Evolutionary conservation across 2,113 vertebrate genomes (phyloP), one percentile per base, ranked within the genome.

Genomic region (Rousettus leschenaultii): DNA sequence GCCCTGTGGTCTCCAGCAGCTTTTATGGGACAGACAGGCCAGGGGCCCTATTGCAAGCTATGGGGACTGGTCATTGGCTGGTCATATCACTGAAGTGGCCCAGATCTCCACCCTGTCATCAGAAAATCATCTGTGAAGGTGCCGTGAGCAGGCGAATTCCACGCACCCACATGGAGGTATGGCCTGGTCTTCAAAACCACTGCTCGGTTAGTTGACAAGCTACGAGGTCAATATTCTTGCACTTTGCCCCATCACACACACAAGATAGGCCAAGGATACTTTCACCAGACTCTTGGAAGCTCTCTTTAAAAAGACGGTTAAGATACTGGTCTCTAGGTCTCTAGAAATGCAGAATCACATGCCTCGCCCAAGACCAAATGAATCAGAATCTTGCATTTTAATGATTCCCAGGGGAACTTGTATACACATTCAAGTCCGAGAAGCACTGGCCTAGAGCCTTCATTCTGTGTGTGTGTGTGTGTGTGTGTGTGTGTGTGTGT

Each of bases 351-450:
- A 83, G 51, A 83, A 12, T 43, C 22, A 2, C 61, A 53, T 4
- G 61, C n/a, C 51, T 21, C 30, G 51, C 21, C n/a, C 12, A 40
- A 68, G 59, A 59, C 28, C 33, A 59, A 59, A 88, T 28, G 51
- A 88, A 66, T 59, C 48, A 24, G 33, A 82, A 82, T 24, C 71
- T 35, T 66, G 33, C n/a, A 59, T 74, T 73, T 74, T 63, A 84
- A 30, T 78, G 83, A 89, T 78, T 57, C 18, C 48, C 79, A 65
- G 18, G 43, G 40, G 18, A 43, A 43, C 40, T 2, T 33, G 35
- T 63, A 15, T 5, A 14, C 63, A 95, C 19, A 8, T 65, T 80
- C 71, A 55, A 12, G 3, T 53, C 35, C 63, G 63, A 77, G 30
- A 59, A 33, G 30, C 43, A 28, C 35, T 74, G 61, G 11, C 22